Percentiles rank a stretch among this genome's conserved stretches.
Evolutionary conservation across 2,113 vertebrate genomes (phyloP).

Genomic region (Clarias batrachus): DNA sequence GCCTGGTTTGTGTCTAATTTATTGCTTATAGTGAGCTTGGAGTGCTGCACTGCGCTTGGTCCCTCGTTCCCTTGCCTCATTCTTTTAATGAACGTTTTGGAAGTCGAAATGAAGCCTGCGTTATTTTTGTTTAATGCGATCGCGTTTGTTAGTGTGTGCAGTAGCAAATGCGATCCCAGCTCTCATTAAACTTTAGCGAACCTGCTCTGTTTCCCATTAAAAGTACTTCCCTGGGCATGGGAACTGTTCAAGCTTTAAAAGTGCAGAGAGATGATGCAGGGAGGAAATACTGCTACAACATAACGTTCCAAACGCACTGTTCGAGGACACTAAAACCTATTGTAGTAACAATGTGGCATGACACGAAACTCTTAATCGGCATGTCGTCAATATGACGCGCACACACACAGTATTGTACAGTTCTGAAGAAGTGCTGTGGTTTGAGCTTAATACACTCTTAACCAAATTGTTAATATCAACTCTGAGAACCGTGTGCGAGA

Average conservation of each 20-base stretch:
- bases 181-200: not conserved
- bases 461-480: not conserved
- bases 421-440: not conserved
- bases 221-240: not conserved
- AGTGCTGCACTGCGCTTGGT: not conserved
- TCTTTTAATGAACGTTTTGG: conserved; percentile 28
- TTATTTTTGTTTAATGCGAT: conserved; percentile 3
- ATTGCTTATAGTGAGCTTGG: not conserved
- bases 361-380: not conserved
- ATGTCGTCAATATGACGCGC: not conserved
- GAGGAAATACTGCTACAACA: not conserved
- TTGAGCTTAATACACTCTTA: not conserved
- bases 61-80: not conserved
- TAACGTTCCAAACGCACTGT: not conserved
- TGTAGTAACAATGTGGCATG: not conserved
- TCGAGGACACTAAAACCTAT: not conserved
- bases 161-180: conserved; percentile 18
- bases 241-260: not conserved
- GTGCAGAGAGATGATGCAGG: not conserved
- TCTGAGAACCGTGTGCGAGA: not conserved
- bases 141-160: not conserved
- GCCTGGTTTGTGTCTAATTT: not conserved
- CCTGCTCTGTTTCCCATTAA: not conserved
- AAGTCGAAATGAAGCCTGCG: conserved; percentile 5
- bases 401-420: not conserved